phyloP scores from a whole-genome alignment of 2,888 invertebrate species.

The Piscicola geometra region DNA sequence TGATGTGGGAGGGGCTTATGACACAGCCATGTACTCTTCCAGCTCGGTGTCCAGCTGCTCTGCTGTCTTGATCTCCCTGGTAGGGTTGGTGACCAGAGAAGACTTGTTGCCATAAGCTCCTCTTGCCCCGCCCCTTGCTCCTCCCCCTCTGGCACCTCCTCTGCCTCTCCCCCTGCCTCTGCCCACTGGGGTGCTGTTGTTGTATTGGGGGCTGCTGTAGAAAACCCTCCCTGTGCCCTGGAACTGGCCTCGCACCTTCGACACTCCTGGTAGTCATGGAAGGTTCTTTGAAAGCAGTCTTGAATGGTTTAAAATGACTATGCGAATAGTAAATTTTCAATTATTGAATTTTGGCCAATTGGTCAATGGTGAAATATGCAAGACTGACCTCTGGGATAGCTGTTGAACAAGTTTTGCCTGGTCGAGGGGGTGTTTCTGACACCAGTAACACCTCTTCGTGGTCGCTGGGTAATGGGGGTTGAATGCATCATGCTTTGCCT shows the following conservation, averaged over 20 bases:
- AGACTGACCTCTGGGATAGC: not conserved
- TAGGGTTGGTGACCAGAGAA: not conserved
- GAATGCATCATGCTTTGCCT: not conserved
- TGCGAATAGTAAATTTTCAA: no score
- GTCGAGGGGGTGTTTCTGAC: not conserved
- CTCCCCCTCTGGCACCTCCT: not conserved
- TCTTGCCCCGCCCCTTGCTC: not conserved
- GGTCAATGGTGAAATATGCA: not conserved
- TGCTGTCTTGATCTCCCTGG: not conserved
- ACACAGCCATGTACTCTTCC: not conserved
- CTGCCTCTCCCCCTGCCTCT: slow-evolving; percentile 16
- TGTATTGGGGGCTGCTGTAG: not conserved
- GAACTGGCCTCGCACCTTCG: not conserved
- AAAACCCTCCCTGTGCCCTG: not conserved
- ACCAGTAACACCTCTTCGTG: not conserved
- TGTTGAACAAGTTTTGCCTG: not conserved
- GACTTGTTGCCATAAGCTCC: not conserved
- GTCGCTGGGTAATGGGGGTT: not conserved
- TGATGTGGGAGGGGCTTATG: no score
- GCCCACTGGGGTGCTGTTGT: not conserved
- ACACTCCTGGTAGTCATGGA: not conserved
- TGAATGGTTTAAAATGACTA: not conserved
- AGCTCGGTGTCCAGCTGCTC: slow-evolving; percentile 9
- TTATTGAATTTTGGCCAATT: no score
- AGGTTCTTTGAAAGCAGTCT: not conserved